Conservation (phyloP, 2,888 invertebrate species). For the Eupithecia pulchellata region DNA sequence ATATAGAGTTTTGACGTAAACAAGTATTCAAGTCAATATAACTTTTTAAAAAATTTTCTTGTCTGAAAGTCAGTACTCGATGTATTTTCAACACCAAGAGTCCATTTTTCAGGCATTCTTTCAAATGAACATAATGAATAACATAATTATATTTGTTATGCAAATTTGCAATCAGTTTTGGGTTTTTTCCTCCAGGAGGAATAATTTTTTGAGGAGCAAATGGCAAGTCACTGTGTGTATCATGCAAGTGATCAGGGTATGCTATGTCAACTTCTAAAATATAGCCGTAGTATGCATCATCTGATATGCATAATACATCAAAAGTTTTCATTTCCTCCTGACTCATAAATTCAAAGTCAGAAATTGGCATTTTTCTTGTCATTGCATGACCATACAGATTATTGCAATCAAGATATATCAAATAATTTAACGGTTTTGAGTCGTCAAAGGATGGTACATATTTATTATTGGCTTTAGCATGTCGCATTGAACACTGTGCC, state of each 20-base stretch:
- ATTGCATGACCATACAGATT: slow-evolving; percentile 28
- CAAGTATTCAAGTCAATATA: slow-evolving; percentile 24
- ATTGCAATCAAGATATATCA: too few relatives aligned
- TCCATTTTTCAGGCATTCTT: slow-evolving; percentile 25
- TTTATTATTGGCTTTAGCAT: slow-evolving; percentile 20
- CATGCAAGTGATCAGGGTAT: slow-evolving; percentile 49
- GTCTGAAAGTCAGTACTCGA: slow-evolving; percentile 14
- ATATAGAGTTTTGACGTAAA: not conserved
- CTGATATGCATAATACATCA: slow-evolving; percentile 14
- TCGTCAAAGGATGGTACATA: too few relatives aligned
- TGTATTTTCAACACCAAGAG: slow-evolving; percentile 13
- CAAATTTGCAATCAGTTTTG: slow-evolving; percentile 25
- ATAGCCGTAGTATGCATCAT: slow-evolving; percentile 32
- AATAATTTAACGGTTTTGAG: too few relatives aligned
- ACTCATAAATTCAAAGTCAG: slow-evolving; percentile 21
- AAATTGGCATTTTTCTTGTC: slow-evolving; percentile 20
- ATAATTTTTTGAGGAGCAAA: slow-evolving; percentile 3
- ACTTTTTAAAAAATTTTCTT: slow-evolving; percentile 15
- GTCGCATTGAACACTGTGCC: slow-evolving; percentile 17
- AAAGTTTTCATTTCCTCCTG: slow-evolving; percentile 32
- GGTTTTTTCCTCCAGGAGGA: slow-evolving; percentile 15
- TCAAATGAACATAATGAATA: slow-evolving; percentile 26
- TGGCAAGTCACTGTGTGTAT: slow-evolving; percentile 21
- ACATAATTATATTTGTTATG: slow-evolving; percentile 18
- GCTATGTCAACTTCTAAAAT: slow-evolving; percentile 54